phyloP scores from a whole-genome alignment of 2,888 invertebrate genomes.

The Laothoe populi region DNA sequence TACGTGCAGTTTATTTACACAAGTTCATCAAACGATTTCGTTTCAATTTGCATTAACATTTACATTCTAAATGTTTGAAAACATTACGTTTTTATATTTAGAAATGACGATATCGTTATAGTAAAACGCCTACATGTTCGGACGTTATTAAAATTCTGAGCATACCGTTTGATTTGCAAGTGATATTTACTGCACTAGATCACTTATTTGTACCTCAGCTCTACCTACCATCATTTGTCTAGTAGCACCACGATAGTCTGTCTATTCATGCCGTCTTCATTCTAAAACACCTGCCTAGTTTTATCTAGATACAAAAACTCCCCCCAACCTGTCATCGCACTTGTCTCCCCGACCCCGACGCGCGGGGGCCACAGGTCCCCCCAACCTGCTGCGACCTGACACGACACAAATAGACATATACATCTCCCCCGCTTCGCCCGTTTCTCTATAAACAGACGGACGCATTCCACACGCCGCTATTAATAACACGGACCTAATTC shows the following conservation, averaged over 20 bases:
- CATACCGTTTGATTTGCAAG: too few species aligned
- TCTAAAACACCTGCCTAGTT: not conserved
- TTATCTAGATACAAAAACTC: conserved; percentile 7
- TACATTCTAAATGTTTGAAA: conserved; percentile 12
- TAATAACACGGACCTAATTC: conserved; percentile 75
- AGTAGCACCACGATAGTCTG: too few species aligned
- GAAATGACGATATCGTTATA: conserved; percentile 23
- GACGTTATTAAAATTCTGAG: not conserved
- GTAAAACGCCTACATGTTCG: not conserved
- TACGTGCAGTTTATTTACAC: conserved; percentile 13
- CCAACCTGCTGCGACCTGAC: conserved; percentile 58
- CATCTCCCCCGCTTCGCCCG: conserved; percentile 68
- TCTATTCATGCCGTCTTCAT: too few species aligned
- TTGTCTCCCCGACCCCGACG: not conserved
- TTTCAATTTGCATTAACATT: not conserved
- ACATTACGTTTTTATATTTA: conserved; percentile 11
- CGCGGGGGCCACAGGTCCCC: conserved; percentile 22
- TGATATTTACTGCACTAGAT: too few species aligned
- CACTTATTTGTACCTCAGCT: too few species aligned
- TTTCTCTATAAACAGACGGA: conserved; percentile 75
- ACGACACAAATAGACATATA: conserved; percentile 59
- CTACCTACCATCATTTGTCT: too few species aligned
- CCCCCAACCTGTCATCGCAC: conserved; percentile 9
- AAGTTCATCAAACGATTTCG: not conserved
- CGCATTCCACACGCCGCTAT: conserved; percentile 71